A percentile compares a stretch with the other conserved stretches of the same genome.
These are phyloP conservation scores for Pachymerium ferrugineum DNA, from an alignment of 2,888 invertebrate species.

Conservation along the genomic window DNA sequence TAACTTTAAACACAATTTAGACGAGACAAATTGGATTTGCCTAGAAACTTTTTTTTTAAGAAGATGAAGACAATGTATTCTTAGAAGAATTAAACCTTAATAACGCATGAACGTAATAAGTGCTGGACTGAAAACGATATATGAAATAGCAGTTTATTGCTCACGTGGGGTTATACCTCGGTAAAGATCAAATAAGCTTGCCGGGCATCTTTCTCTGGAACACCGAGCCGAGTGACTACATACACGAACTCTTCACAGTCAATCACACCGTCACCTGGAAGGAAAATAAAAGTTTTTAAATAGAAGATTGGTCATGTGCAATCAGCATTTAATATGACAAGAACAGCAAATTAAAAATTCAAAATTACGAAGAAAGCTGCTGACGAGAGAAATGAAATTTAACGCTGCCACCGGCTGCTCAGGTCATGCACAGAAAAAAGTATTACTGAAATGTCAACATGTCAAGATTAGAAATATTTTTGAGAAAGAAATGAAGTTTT, in stretches of 20 bases:
- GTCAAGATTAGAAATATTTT: background rate
- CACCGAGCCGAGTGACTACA: slow-evolving; percentile 79
- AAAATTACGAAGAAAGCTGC: too few species aligned
- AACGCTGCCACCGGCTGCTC: too few species aligned
- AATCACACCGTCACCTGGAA: slow-evolving; percentile 71
- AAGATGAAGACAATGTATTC: too few species aligned
- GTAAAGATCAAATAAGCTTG: slow-evolving; percentile 79
- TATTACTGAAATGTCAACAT: too few species aligned
- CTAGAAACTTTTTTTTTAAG: too few species aligned
- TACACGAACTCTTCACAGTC: slow-evolving; percentile 81
- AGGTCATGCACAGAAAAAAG: too few species aligned
- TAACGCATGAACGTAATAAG: background rate
- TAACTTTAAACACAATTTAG: too few species aligned
- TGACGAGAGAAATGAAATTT: too few species aligned
- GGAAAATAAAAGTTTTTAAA: slow-evolving; percentile 18
- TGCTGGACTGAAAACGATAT: background rate
- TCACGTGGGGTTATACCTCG: slow-evolving; percentile 55
- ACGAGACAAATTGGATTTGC: too few species aligned
- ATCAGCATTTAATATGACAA: background rate
- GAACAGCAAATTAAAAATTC: too few species aligned
- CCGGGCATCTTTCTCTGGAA: slow-evolving; percentile 69
- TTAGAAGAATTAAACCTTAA: background rate
- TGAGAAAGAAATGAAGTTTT: too few species aligned
- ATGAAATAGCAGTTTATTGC: slow-evolving; percentile 27
- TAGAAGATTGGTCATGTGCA: background rate